A percentile compares a stretch with the other conserved stretches of the same genome.
Evolutionary conservation across 2,888 invertebrate genomes (phyloP).

Genomic region (Thereva unica): DNA sequence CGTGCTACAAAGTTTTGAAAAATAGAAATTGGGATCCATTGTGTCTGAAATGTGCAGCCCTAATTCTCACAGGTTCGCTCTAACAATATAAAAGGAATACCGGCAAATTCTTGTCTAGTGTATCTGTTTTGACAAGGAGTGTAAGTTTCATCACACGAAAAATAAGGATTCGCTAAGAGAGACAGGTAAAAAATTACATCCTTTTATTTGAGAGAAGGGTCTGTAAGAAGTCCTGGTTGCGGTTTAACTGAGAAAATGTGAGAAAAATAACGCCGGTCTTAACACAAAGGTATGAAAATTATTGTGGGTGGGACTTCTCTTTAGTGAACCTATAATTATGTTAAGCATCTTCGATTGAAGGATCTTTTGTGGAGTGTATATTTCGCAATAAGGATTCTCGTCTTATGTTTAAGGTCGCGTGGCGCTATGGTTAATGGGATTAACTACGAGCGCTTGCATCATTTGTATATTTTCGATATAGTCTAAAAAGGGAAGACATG

Average conservation of each 20-base stretch:
- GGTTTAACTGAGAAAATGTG: conserved; percentile 15
- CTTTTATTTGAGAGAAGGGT: neutral
- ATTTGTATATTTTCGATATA: conserved; percentile 23
- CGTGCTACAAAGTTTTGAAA: neutral
- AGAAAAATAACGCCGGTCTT: conserved; percentile 21
- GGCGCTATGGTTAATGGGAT: conserved; percentile 21
- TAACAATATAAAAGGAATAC: neutral
- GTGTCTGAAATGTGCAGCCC: no score
- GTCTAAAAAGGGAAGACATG: neutral
- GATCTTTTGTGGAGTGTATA: conserved; percentile 22
- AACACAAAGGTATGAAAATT: conserved; percentile 8
- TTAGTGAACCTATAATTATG: conserved; percentile 32
- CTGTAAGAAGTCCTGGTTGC: neutral
- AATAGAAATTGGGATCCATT: neutral
- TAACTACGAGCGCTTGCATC: neutral
- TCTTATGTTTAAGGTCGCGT: conserved; percentile 12
- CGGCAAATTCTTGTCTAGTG: conserved; percentile 1
- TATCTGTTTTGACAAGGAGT: conserved; percentile 21
- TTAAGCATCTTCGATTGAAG: conserved; percentile 18
- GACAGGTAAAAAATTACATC: neutral
- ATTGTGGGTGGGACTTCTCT: conserved; percentile 5
- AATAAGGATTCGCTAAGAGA: neutral
- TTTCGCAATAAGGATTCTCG: conserved; percentile 3
- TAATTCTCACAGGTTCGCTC: neutral
- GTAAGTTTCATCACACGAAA: conserved; percentile 3